Evolutionary conservation across 2,797 vertebrate genomes (phyloP), one percentile per base, ranked within the genome.

Genomic region (Pelodytes ibericus): DNA sequence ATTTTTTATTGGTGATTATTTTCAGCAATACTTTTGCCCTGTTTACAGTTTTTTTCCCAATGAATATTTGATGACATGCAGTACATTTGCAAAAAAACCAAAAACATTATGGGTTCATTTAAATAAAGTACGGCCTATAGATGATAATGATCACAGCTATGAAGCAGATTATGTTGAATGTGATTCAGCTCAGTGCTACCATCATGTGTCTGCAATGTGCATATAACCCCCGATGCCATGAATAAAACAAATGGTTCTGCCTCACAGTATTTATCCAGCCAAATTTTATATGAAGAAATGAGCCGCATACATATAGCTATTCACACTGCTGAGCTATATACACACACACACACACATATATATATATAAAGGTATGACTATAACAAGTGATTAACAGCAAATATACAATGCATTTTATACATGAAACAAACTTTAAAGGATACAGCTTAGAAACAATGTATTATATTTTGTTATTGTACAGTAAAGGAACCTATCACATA

Each of bases 121-220:
- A 51, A 62, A 62, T 70, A 68, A 61, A 36, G 29, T 24, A 29
- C 47, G 10, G 39, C 30, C 4, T 61, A 25, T 25, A 22, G 24
- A 26, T 47, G 57, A 16, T 49, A 61, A 75, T 39, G n/a, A 68
- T 59, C n/a, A 60, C 27, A 26, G 29, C 30, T 39, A 70, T 53
- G 13, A 30, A 41, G 30, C 20, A 29, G 57, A 47, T 49, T 20
- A 22, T 68, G 16, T 18, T 8, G 3, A 59, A 39, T 11, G 22
- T 15, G 24, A 65, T 25, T 10, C 44, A 78, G 57, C 70, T 67
- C 63, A 68, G 70, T 78, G 62, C 70, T 78, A 44, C 76, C 76
- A 78, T 78, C 76, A 24, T 61, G 76, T 78, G 76, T n/a, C 57
- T 51, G 18, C 30, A 25, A 18, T 11, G n/a, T 62, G 60, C 10